Base-by-base conservation (phyloP, 1,140 invertebrate genomes). In the Subanguina moxae region DNA sequence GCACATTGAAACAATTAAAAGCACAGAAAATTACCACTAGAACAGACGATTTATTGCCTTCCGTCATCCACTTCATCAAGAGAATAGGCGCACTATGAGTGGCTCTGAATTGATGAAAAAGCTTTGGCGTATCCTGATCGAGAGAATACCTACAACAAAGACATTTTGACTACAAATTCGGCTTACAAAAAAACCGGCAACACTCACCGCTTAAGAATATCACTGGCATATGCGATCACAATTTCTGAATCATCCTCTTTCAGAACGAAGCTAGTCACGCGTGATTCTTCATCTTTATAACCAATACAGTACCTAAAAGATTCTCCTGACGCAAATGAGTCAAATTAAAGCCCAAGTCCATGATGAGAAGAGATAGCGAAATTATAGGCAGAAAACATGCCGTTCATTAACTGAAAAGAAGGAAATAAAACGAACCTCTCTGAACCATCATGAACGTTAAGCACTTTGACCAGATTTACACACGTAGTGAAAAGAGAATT, bases 181-280 rank as follows among this genome's bases (percentile, higher is more conserved):
- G 11, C 32, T 3, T 11, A 38, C 3, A 38, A 38, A 38, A 5
- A 38, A 3, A 5, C 11, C 32, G 32, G 32, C 32, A 38, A 38
- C 11, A 38, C 32, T 11, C 32, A 38, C 9, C 62, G 28, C 59
- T 77, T 68, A 23, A 75, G 13, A 5, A 75, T 19, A 32, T 69
- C 74, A 57, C 74, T 75, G 9, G 72, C 48, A 42, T 77, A 75
- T 17, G 74, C 75, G 21, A 75, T 64, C 15, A 77, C 57, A 46
- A 75, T 68, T 21, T 62, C 25, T 45, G 21, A 46, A 42, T 72
- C 76, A 57, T 77, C 73, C 9, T 58, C n/a, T 15, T 46, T 65
- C 15, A 76, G 52, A 17, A 38, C 38, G 57, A 76, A 77, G 21
- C 72, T 65, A 15, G 76, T 64, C 13, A 76, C 67, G n/a, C 67